These are phyloP conservation scores for Mionectes olivaceus DNA, from an alignment of 2,797 vertebrate genomes.

Conservation along the genomic window DNA sequence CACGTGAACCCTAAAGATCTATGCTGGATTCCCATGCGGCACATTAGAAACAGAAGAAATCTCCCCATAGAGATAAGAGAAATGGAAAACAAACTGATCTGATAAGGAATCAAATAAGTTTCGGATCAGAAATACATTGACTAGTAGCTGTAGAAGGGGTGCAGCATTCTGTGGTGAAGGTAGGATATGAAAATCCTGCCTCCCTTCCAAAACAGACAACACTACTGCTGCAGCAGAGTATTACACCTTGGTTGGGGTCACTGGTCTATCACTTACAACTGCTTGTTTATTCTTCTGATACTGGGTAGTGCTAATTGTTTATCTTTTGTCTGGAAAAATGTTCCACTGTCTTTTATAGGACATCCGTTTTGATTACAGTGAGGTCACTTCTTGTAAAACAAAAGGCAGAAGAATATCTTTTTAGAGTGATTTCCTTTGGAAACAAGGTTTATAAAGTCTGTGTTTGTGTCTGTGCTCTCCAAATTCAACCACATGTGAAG, in stretches of 20 bases:
- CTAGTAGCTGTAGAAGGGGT: not conserved
- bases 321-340: constrained; percentile 30
- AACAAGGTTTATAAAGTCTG: not conserved
- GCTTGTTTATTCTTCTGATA: constrained; percentile 23
- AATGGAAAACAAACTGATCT: not conserved
- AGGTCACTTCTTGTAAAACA: constrained; percentile 49
- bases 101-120: not conserved
- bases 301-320: constrained; percentile 5
- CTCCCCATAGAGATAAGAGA: not conserved
- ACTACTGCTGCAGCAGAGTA: rapidly evolving
- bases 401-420: constrained; percentile 38
- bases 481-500: not conserved
- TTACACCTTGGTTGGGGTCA: not conserved
- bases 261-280: not conserved
- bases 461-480: not conserved
- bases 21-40: rapidly evolving
- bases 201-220: not conserved
- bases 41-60: not conserved
- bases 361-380: constrained; percentile 16
- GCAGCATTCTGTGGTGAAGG: not conserved
- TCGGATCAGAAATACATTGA: not conserved
- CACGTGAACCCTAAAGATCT: not conserved
- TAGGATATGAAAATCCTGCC: not conserved
- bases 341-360: constrained; percentile 5
- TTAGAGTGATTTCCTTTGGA: constrained; percentile 30